Evolutionary conservation across 1,140 invertebrate genomes (phyloP).

Genomic region (Phymastichus coffea): DNA sequence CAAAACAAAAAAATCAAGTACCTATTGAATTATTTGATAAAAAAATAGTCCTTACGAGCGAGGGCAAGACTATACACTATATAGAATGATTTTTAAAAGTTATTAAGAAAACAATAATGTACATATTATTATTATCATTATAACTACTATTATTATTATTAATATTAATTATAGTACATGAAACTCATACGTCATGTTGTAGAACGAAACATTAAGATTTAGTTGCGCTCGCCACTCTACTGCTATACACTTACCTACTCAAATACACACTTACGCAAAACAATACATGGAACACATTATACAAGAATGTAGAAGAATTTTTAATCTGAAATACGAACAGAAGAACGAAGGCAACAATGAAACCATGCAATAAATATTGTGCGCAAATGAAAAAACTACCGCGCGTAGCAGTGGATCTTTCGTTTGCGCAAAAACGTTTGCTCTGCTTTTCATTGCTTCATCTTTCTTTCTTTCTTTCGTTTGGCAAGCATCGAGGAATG

Average conservation of each 20-base stretch:
- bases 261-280: background rate
- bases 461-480: background rate
- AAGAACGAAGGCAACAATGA: background rate
- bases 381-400: background rate
- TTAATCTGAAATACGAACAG: background rate
- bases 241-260: background rate
- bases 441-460: background rate
- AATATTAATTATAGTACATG: no score
- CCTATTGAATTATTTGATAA: slow-evolving; percentile 28
- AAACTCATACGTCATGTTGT: slow-evolving; percentile 4
- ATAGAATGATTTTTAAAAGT: slow-evolving; percentile 8
- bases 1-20: slow-evolving; percentile 4
- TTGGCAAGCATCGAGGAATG: background rate
- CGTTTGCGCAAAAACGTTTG: background rate
- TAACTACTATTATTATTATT: no score
- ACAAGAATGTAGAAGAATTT: background rate
- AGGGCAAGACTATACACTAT: slow-evolving; percentile 19
- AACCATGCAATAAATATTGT: slow-evolving; percentile 4
- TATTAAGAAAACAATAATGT: slow-evolving; percentile 8
- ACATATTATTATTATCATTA: slow-evolving; percentile 23
- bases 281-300: no score
- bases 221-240: slow-evolving; percentile 1
- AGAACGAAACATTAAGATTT: slow-evolving; percentile 7
- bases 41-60: slow-evolving; percentile 17
- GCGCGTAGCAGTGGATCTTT: background rate